Evolutionary conservation across 2,797 vertebrate genomes (phyloP).

Genomic region (Morus bassanus): DNA sequence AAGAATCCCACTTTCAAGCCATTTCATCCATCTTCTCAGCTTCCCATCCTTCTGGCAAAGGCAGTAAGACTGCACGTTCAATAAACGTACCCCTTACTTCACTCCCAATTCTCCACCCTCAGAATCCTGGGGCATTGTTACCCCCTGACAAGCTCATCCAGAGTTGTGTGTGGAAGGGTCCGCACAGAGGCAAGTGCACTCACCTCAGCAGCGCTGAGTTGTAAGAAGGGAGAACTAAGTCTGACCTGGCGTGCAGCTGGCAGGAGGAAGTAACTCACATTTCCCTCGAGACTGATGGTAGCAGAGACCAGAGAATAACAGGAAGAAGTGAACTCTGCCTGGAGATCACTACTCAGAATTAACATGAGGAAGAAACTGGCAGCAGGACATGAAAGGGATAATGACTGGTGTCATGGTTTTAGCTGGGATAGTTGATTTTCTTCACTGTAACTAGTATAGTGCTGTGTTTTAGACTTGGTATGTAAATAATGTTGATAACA

Average conservation of each 20-base stretch:
- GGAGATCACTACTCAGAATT: not conserved
- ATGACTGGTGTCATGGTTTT: too few species aligned
- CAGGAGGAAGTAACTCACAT: not conserved
- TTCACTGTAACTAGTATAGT: too few species aligned
- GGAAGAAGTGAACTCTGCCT: not conserved
- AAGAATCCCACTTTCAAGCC: not conserved
- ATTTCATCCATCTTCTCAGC: not conserved
- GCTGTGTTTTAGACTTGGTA: too few species aligned
- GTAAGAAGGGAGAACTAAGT: not conserved
- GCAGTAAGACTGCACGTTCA: not conserved
- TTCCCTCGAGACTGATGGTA: not conserved
- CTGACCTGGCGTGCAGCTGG: not conserved
- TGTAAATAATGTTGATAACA: too few species aligned
- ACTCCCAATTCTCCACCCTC: not conserved
- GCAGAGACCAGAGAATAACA: not conserved
- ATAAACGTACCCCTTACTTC: not conserved
- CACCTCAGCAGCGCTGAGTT: not conserved
- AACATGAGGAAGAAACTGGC: not conserved
- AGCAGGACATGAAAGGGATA: not conserved
- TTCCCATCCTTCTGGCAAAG: not conserved
- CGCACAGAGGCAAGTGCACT: not conserved
- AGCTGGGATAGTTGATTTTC: too few species aligned
- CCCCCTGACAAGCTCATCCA: not conserved
- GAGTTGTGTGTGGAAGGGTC: not conserved
- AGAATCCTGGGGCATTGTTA: not conserved